Percentiles rank a stretch among this genome's conserved stretches.
phyloP scores from a whole-genome alignment of 2,797 vertebrate species.

The Gallinago stenura region DNA sequence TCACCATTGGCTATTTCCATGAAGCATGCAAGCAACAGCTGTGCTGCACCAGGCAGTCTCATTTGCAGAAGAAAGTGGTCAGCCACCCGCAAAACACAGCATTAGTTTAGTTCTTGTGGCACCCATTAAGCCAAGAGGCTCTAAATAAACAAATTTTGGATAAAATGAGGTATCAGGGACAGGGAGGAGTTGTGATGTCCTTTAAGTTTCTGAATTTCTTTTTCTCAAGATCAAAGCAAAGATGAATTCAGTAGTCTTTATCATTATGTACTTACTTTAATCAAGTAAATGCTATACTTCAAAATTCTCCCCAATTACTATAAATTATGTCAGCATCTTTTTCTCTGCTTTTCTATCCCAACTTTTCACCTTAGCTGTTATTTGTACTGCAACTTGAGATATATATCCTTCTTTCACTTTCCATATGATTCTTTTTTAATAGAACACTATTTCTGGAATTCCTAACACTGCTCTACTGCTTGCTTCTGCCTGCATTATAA shows the following conservation, averaged over 20 bases:
- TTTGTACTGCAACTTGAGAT: background rate
- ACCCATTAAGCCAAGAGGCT: background rate
- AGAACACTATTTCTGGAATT: background rate
- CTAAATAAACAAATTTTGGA: background rate
- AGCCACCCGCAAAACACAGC: background rate
- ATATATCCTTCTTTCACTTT: background rate
- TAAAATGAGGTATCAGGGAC: too few relatives aligned
- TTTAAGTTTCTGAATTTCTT: background rate
- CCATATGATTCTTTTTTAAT: background rate
- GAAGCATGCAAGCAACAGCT: background rate
- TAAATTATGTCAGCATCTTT: background rate
- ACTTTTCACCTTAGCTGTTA: slow-evolving; percentile 1
- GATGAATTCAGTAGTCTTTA: background rate
- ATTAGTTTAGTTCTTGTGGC: background rate
- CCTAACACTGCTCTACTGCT: background rate
- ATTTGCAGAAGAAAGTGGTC: background rate
- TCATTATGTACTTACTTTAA: background rate
- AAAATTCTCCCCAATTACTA: background rate
- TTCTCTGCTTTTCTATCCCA: background rate
- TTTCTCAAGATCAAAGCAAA: background rate
- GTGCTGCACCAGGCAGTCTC: background rate
- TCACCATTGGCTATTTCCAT: rapidly evolving
- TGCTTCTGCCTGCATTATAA: background rate
- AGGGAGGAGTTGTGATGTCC: background rate
- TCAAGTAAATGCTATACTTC: background rate